Evolutionary conservation across 2,113 vertebrate genomes (phyloP).

Genomic region (Arvicanthis niloticus): DNA sequence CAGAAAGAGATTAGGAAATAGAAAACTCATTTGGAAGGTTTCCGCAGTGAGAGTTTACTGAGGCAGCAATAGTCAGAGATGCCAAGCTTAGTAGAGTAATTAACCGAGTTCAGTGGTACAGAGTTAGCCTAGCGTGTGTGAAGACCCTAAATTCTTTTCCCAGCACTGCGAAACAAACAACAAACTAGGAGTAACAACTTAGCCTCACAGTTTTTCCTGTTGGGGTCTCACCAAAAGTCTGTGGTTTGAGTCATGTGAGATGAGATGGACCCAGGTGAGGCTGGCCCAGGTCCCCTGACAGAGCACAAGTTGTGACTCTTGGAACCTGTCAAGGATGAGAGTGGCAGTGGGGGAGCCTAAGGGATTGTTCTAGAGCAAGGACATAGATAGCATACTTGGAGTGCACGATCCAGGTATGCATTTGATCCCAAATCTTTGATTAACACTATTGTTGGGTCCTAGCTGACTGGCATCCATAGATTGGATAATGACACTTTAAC

Average conservation of each 20-base stretch:
- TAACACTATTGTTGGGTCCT: not conserved
- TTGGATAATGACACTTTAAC: not conserved
- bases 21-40: constrained; percentile 35
- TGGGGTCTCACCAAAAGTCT: not conserved
- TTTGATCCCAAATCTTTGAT: not conserved
- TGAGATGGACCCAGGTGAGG: not conserved
- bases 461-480: not conserved
- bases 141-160: not conserved
- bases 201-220: constrained; percentile 33
- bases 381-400: not conserved
- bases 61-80: not conserved
- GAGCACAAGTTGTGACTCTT: constrained; percentile 31
- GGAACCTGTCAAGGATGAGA: not conserved
- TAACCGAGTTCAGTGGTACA: not conserved
- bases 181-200: not conserved
- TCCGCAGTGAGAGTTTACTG: not conserved
- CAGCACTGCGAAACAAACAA: not conserved
- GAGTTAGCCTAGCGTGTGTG: not conserved
- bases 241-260: not conserved
- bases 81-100: not conserved
- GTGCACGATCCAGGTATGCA: not conserved
- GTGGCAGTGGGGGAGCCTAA: not conserved
- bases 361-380: not conserved
- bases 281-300: not conserved
- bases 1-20: not conserved